A percentile compares a stretch with the other conserved stretches of the same genome.
phyloP scores from a whole-genome alignment of 37 sponge, comb jelly and placozoan species.

The Tethya wilhelma region DNA sequence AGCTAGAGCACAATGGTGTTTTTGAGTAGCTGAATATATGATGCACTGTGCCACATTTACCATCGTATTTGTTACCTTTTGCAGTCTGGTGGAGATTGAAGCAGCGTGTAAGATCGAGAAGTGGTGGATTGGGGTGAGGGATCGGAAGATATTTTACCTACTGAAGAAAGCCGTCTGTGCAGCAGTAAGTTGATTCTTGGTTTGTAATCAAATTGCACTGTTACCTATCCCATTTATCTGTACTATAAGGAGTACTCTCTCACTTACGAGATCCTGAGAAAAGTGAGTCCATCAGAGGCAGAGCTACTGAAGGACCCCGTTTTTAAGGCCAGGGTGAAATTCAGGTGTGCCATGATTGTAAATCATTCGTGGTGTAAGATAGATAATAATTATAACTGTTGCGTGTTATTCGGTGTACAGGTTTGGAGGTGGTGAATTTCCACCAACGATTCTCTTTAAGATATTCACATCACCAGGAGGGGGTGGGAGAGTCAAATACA shows the following conservation, averaged over 20 bases:
- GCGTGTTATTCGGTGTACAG: slow-evolving; percentile 23
- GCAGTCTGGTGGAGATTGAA: slow-evolving; percentile 1
- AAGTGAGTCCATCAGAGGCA: slow-evolving; percentile 84
- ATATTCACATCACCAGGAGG: slow-evolving; percentile 58
- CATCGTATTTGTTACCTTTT: no score
- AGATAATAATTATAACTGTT: neutral
- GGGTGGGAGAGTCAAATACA: slow-evolving; percentile 63
- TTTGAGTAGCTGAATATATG: no score
- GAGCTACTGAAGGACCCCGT: slow-evolving; percentile 89
- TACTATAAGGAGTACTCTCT: slow-evolving; percentile 80
- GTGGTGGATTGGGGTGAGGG: slow-evolving; percentile 78
- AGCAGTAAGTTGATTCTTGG: slow-evolving; percentile 70
- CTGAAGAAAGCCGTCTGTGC: slow-evolving; percentile 89
- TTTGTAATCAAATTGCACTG: no score
- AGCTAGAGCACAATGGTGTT: no score
- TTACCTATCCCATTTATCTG: slow-evolving; percentile 8
- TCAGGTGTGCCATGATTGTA: slow-evolving; percentile 68
- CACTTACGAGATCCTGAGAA: slow-evolving; percentile 81
- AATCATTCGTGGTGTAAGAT: no score
- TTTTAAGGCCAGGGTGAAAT: slow-evolving; percentile 83
- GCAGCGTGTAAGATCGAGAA: slow-evolving; percentile 75
- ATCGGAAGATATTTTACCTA: slow-evolving; percentile 76
- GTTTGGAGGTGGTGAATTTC: slow-evolving; percentile 89
- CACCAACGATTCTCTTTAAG: slow-evolving; percentile 93
- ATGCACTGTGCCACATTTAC: no score